A percentile compares a stretch with the other conserved stretches of the same genome.
phyloP scores from a whole-genome alignment of 2,113 vertebrate species.

The Phyllostomus discolor region DNA sequence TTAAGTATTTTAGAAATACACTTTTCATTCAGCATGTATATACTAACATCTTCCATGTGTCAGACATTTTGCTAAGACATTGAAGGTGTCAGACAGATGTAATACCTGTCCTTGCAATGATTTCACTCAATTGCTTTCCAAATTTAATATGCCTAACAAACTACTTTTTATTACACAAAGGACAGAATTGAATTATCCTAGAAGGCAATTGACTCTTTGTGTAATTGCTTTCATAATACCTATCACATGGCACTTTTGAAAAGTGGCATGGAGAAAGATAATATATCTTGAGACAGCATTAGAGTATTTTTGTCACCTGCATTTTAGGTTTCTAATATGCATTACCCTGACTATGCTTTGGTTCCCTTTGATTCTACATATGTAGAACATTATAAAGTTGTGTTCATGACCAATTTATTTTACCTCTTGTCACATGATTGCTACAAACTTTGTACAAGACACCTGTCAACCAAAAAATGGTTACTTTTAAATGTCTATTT shows the following conservation, averaged over 20 bases:
- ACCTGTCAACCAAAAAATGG: not conserved
- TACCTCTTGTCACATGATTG: not conserved
- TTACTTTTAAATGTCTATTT: not conserved
- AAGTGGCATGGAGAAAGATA: not conserved
- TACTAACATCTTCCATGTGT: not conserved
- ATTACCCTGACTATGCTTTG: not conserved
- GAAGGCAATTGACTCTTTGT: not conserved
- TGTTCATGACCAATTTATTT: not conserved
- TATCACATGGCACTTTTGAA: not conserved
- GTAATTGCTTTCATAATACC: not conserved
- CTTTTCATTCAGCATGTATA: not conserved
- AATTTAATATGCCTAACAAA: not conserved
- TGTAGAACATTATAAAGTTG: not conserved
- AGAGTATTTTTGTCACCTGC: not conserved
- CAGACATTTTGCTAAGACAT: not conserved
- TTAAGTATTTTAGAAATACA: not conserved
- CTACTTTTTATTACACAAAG: not conserved
- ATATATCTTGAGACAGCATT: not conserved
- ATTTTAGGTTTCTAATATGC: not conserved
- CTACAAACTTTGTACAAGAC: not conserved
- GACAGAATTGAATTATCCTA: not conserved
- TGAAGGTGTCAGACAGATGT: rapidly evolving
- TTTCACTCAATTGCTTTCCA: not conserved
- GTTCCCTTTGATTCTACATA: not conserved
- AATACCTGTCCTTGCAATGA: not conserved